These are phyloP conservation scores for Stratiomys singularior DNA, from an alignment of 2,888 invertebrate genomes.

Conservation along the genomic window DNA sequence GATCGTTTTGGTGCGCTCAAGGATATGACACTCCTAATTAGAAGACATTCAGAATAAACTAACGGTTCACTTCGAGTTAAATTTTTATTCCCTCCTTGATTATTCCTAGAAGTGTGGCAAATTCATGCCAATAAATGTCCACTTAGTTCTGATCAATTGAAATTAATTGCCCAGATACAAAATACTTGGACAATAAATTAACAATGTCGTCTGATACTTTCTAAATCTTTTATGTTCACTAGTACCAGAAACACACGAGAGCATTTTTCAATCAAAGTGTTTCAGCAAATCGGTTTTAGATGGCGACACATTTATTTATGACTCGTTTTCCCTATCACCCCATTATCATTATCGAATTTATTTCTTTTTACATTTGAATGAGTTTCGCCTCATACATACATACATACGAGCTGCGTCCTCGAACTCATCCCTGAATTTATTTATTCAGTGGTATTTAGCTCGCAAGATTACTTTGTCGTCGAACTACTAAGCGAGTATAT, in stretches of 20 bases:
- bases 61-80: no score
- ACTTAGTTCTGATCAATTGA: constrained; percentile 57
- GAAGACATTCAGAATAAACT: no score
- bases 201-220: neutral
- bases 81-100: no score
- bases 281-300: constrained; percentile 55
- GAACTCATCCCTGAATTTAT: neutral
- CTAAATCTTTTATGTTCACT: neutral
- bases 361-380: constrained; percentile 4
- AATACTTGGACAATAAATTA: neutral
- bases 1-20: no score
- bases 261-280: constrained; percentile 50
- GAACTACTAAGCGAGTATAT: neutral
- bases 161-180: constrained; percentile 58
- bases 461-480: constrained; percentile 13
- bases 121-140: constrained; percentile 53
- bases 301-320: constrained; percentile 58
- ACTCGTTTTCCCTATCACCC: constrained; percentile 55
- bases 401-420: neutral
- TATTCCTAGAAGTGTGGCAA: constrained; percentile 45
- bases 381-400: neutral
- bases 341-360: constrained; percentile 40
- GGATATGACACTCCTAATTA: no score
- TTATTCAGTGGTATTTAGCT: constrained; percentile 1
- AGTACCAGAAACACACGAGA: neutral